phyloP scores from a whole-genome alignment of 1,140 invertebrate species.

The Zaprionus kolodkinae region DNA sequence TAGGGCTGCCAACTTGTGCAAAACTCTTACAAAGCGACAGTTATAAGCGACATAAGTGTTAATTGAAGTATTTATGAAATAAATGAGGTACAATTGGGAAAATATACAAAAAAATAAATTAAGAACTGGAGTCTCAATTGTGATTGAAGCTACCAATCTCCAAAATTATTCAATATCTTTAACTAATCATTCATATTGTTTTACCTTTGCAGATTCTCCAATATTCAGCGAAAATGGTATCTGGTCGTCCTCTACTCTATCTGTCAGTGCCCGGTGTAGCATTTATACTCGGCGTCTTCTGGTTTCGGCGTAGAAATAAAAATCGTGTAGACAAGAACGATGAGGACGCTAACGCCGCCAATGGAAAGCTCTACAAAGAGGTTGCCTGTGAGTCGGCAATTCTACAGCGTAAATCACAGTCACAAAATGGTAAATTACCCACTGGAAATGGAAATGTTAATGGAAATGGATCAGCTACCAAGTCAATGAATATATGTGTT shows the following conservation, averaged over 20 bases:
- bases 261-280: slow-evolving; percentile 83
- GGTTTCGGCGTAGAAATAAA: slow-evolving; percentile 84
- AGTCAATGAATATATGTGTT: slow-evolving; percentile 70
- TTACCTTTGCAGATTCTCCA: slow-evolving; percentile 68
- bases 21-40: neutral
- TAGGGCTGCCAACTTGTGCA: neutral
- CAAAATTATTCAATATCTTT: neutral
- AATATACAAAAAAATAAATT: too few relatives aligned
- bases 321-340: slow-evolving; percentile 76
- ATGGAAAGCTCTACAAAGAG: slow-evolving; percentile 36
- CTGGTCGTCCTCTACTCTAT: slow-evolving; percentile 83
- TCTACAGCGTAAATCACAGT: slow-evolving; percentile 51
- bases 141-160: neutral
- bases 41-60: too few relatives aligned
- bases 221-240: slow-evolving; percentile 84
- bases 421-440: slow-evolving; percentile 59
- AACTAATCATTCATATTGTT: neutral
- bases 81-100: neutral
- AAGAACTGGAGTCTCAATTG: too few relatives aligned
- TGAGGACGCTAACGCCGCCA: slow-evolving; percentile 53
- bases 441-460: slow-evolving; percentile 12
- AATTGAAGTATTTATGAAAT: too few relatives aligned
- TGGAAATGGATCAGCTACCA: slow-evolving; percentile 20
- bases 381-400: slow-evolving; percentile 15
- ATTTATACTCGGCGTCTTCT: slow-evolving; percentile 83